phyloP scores from a whole-genome alignment of 1,140 invertebrate species.

The Scaptomyza hsui region DNA sequence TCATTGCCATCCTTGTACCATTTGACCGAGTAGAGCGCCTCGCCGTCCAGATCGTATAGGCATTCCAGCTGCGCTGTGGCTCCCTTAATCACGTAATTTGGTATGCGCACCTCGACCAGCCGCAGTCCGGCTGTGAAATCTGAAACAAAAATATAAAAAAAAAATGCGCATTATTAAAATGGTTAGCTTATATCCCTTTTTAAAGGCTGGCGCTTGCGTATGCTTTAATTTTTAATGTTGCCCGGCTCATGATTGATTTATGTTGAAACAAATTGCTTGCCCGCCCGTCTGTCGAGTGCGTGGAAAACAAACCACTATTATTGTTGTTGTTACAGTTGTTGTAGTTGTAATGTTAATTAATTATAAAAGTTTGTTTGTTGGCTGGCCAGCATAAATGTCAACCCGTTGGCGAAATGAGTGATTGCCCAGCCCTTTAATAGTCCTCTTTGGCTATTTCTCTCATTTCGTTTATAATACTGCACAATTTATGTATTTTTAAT shows the following conservation, averaged over 20 bases:
- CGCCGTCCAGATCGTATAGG: conserved; percentile 88
- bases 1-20: conserved; percentile 92
- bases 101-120: conserved; percentile 88
- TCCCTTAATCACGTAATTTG: conserved; percentile 88
- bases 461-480: conserved; percentile 33
- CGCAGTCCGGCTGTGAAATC: conserved; percentile 85
- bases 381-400: conserved; percentile 58
- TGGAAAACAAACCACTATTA: not conserved
- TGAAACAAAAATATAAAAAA: conserved; percentile 63
- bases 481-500: conserved; percentile 67
- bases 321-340: not conserved
- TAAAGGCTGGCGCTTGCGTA: conserved; percentile 15
- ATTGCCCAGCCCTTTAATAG: conserved; percentile 46
- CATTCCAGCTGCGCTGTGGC: conserved; percentile 87
- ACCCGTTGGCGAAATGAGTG: conserved; percentile 63
- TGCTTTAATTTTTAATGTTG: conserved; percentile 60
- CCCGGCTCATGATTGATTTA: conserved; percentile 69
- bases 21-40: conserved; percentile 90
- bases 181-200: conserved; percentile 5
- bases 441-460: too few relatives aligned
- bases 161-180: conserved; percentile 19
- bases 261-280: conserved; percentile 66
- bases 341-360: conserved; percentile 72
- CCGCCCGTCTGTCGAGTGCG: conserved; percentile 11
- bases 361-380: conserved; percentile 76